Conservation (phyloP, 2,797 vertebrate species). For the Perdix hodgsoniae region DNA sequence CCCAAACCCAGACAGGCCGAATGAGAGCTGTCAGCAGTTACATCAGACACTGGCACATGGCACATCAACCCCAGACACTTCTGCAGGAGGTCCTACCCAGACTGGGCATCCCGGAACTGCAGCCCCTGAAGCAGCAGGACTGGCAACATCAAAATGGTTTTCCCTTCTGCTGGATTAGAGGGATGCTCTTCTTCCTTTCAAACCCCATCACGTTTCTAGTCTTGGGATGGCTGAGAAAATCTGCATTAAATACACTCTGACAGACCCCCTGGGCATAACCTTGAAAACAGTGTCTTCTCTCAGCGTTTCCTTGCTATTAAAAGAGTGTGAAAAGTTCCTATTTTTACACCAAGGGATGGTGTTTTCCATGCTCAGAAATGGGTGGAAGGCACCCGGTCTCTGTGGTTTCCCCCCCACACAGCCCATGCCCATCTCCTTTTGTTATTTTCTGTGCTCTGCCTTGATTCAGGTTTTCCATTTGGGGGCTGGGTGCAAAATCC, state of each 20-base stretch:
- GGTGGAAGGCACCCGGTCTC: background rate
- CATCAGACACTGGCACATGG: rapidly evolving
- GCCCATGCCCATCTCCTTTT: background rate
- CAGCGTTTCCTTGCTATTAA: background rate
- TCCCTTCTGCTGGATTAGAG: background rate
- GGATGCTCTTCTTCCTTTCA: background rate
- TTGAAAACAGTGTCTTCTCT: background rate
- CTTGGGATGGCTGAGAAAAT: background rate
- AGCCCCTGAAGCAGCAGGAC: background rate
- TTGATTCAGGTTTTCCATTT: background rate
- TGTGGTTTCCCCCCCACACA: background rate
- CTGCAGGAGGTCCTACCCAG: rapidly evolving
- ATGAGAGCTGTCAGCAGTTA: background rate
- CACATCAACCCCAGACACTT: background rate
- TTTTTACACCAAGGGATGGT: background rate
- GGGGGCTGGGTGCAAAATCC: background rate
- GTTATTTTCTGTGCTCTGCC: background rate
- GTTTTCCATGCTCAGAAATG: background rate
- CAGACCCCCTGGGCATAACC: background rate
- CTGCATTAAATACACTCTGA: background rate
- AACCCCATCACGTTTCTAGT: background rate
- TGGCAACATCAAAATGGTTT: background rate
- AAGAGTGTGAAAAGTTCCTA: background rate
- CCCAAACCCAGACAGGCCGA: rapidly evolving
- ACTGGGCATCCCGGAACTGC: rapidly evolving